A percentile compares a stretch with the other conserved stretches of the same genome.
Evolutionary conservation across 2,113 vertebrate genomes (phyloP).

Genomic region (Peromyscus maniculatus): DNA sequence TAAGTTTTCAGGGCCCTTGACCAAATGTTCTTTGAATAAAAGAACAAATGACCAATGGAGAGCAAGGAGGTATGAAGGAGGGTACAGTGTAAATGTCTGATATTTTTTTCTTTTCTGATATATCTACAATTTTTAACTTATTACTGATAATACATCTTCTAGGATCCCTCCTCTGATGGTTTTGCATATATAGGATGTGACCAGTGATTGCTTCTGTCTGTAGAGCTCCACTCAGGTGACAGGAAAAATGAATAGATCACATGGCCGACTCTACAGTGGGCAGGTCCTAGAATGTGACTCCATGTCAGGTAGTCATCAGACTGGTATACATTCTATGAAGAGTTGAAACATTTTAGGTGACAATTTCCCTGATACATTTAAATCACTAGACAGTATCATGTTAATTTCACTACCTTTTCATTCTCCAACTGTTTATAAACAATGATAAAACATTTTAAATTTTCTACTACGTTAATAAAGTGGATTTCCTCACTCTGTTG

Average conservation of each 20-base stretch:
- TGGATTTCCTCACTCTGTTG: neutral
- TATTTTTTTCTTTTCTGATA: neutral
- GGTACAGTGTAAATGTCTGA: neutral
- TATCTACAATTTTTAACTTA: neutral
- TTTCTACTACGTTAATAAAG: neutral
- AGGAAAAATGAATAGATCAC: neutral
- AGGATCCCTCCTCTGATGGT: rapidly evolving
- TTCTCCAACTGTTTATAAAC: neutral
- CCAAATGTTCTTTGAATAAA: neutral
- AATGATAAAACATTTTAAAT: neutral
- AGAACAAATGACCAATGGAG: neutral
- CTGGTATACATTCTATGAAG: too few relatives aligned
- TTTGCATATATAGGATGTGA: rapidly evolving
- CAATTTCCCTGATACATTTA: neutral
- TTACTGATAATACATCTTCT: neutral
- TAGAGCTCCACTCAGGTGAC: neutral
- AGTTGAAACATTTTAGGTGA: neutral
- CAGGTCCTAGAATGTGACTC: neutral
- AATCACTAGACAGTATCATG: neutral
- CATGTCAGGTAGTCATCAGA: neutral
- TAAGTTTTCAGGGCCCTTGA: neutral
- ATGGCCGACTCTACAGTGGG: too few relatives aligned
- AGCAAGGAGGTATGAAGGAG: neutral
- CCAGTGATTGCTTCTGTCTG: rapidly evolving
- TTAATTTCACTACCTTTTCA: neutral